Base-by-base conservation (phyloP, 2,113 vertebrate genomes). In the Ginglymostoma cirratum region DNA sequence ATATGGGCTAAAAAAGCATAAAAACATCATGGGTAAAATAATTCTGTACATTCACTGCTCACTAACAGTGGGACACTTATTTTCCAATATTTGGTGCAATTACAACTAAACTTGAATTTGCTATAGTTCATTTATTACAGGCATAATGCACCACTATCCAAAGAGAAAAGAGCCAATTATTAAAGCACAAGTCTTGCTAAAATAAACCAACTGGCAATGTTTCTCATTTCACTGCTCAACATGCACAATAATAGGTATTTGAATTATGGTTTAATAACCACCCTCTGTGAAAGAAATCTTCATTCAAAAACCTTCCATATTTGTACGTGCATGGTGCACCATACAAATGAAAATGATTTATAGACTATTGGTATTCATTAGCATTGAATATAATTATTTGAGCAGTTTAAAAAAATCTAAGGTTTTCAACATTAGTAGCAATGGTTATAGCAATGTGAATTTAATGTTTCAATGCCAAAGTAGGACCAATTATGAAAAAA, bases 191-290 rank as follows among this genome's bases (percentile, higher is more conserved):
- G 45, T 72, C 14, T 19, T 30, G 94, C 42, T 95, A 76, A 95
- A 45, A 27, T 95, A 48, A 95, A 48, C 42, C 69, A 95, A 95
- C 38, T 19, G 38, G 69, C 21, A 72, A 72, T 76, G 48, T 70
- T 95, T 52, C 21, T 70, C 61, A 66, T 93, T 93, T 93, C 34
- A 66, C 89, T 66, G 61, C 61, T 8, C 38, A 76, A 95, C 42
- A 52, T 95, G 67, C 27, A 27, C 90, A 94, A 42, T 70, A 95
- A 95, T 42, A 48, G 67, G 72, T 42, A 72, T 95, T 95, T 95
- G 94, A 95, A 95, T 95, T 72, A 95, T 95, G n/a, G 10, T 30
- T 95, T 76, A 72, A 95, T 95, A 95, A 95, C 24, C 45, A 52
- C 69, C 12, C 45, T 76, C 67, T 95, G 19, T 52, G 45, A 72